phyloP scores from a whole-genome alignment of 2,888 invertebrate species.

The Heteromyza rotundicornis region DNA sequence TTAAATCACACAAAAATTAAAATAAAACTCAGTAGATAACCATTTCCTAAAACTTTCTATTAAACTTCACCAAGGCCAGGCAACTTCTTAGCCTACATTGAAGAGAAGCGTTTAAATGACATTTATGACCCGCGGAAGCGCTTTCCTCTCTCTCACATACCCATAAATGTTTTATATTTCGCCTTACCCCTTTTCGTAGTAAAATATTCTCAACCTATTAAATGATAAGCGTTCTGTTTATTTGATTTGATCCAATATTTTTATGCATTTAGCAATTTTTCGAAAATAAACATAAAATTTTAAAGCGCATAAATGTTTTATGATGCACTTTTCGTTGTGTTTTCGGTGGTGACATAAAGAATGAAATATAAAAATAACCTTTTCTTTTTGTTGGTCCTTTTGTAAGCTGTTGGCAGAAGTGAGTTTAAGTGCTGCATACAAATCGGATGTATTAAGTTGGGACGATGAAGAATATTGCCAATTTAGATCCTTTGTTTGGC shows the following conservation, averaged over 20 bases:
- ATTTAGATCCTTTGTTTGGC: no score
- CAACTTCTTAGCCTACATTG: no score
- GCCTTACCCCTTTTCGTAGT: background rate
- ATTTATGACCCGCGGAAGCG: no score
- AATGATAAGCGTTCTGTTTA: background rate
- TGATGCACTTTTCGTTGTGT: background rate
- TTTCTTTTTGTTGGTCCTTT: no score
- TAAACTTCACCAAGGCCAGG: no score
- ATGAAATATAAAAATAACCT: no score
- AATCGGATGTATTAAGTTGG: background rate
- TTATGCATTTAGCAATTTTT: background rate
- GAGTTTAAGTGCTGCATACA: background rate
- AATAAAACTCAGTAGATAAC: no score
- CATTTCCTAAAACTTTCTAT: no score
- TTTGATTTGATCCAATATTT: background rate
- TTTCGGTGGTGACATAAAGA: background rate
- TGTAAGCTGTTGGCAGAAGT: background rate
- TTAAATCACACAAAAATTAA: no score
- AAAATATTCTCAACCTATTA: background rate
- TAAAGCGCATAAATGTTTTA: constrained; percentile 1
- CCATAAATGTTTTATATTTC: background rate
- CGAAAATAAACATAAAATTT: constrained; percentile 1
- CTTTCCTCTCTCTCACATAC: no score
- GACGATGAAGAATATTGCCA: no score
- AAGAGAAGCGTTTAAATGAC: no score